Base-by-base conservation (phyloP, 2,888 invertebrate species). In the Flexamia atlantica region DNA sequence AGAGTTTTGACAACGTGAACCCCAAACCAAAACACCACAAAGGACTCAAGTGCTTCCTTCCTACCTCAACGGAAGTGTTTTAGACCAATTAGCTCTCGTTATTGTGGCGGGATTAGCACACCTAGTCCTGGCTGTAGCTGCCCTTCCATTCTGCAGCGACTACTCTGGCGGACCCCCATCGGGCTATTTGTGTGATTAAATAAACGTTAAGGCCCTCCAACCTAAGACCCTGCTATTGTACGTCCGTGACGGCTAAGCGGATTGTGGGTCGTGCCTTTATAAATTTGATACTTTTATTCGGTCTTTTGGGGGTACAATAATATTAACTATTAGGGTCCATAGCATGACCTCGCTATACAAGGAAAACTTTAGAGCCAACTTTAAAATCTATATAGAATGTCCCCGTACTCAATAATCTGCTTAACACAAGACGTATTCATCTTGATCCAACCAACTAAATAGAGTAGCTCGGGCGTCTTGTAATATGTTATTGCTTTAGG, bases 171-270 rank as follows among this genome's bases (percentile, higher is more conserved):
- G 68, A n/a, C 5, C 40, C 72, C 72, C 40, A 23, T 40, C 12
- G 72, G 3, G 72, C 72, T 72, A 72, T 40, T 72, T 72, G 72
- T 72, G 42, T 72, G 72, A 72, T 72, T 72, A 72, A 72, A 72
- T 72, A 72, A 72, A 72, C 72, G 36, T 72, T 72, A 42, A 32
- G 36, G 40, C 72, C 72, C 20, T 30, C 42, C n/a, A 10, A 30
- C 68, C 68, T 28, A n/a, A 60, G 28, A 28, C 68, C 28, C 23
- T 17, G 20, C 57, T 30, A 64, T 64, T 64, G 64, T 64, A 17
- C 53, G 20, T n/a, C 50, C 50, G 50, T 9, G 50, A 9, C 40
- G 64, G 0, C 0, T 64, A 64, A 64, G 64, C 25, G 64, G 64
- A 64, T 64, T 64, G 64, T 5, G 64, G 64, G 14, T 5, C 28